A percentile compares a stretch with the other conserved stretches of the same genome.
phyloP scores from a whole-genome alignment of 2,888 invertebrate genomes.

The Dynastes grantii region DNA sequence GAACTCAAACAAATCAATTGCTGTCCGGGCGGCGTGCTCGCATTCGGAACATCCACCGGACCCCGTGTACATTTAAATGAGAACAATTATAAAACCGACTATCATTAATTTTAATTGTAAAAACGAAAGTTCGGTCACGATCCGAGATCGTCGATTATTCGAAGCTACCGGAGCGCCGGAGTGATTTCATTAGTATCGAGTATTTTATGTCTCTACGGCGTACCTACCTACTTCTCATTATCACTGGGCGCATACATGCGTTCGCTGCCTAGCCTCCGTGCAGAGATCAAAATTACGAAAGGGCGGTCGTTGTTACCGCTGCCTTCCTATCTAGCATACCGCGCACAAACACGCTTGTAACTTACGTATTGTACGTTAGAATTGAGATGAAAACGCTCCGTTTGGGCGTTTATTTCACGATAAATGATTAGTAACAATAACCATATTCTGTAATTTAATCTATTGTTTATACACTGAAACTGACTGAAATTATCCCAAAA shows the following conservation, averaged over 20 bases:
- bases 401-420: constrained; percentile 6
- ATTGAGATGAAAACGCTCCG: constrained; percentile 4
- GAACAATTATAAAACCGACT: constrained; percentile 56
- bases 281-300: constrained; percentile 32
- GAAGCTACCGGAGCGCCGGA: constrained; percentile 53
- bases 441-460: constrained; percentile 25
- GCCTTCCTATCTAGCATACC: neutral
- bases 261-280: too few species aligned
- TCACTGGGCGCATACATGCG: neutral
- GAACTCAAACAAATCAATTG: constrained; percentile 50
- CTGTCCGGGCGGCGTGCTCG: constrained; percentile 31
- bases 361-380: constrained; percentile 17
- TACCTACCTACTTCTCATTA: neutral
- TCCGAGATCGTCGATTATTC: constrained; percentile 57
- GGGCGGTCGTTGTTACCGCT: neutral
- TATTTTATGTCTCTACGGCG: constrained; percentile 25
- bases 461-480: constrained; percentile 16
- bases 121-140: constrained; percentile 60
- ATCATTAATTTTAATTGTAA: constrained; percentile 60
- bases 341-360: neutral
- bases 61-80: constrained; percentile 50
- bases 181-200: constrained; percentile 40
- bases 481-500: too few species aligned
- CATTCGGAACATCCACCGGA: constrained; percentile 25
- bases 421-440: neutral